Base-by-base conservation (phyloP, 2,797 vertebrate genomes). In the Myotis vivesi region DNA sequence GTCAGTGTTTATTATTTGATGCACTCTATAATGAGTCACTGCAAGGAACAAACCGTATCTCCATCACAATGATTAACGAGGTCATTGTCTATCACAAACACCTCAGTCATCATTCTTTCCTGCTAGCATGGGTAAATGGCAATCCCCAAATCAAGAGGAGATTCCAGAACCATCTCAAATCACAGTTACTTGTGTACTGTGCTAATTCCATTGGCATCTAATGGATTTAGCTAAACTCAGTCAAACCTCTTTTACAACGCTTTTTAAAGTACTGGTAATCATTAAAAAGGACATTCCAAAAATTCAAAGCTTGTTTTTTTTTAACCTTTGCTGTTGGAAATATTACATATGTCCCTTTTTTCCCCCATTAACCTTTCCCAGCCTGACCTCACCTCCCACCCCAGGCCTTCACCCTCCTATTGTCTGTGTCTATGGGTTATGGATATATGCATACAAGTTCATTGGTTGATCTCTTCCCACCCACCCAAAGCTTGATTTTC, bases 1-100 rank as follows among this genome's bases (percentile, higher is more conserved):
- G 98, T 98, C 98, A 97, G 96, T 98, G 95, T 97, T 98, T 98
- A 98, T 97, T 98, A 98, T 98, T 95, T 98, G 98, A 98, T 97
- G 97, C 75, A 81, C 92, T 97, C 93, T 95, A 49, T 97, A 98
- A 98, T 97, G 97, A 98, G 92, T 98, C 97, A 96, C 96, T 97
- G 97, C 95, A 97, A 98, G 96, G 95, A 98, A 94, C 95, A 96
- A 96, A 96, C 94, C 96, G 64, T 95, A 95, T 97, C 97, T 97
- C 93, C 97, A 97, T 96, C 97, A 92, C 79, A 80, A 68, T 97
- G 98, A 98, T 98, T 98, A 98, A 98, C 97, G 97, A 97, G 98
- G 97, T 98, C 97, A 98, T 96, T 95, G 23, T 98, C 97, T 98
- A 95, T 90, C 1, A 4, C 91, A 97, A 90, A 89, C 77, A 94